phyloP scores from a whole-genome alignment of 2,888 invertebrate species.

The Caenorhabditis plicata region DNA sequence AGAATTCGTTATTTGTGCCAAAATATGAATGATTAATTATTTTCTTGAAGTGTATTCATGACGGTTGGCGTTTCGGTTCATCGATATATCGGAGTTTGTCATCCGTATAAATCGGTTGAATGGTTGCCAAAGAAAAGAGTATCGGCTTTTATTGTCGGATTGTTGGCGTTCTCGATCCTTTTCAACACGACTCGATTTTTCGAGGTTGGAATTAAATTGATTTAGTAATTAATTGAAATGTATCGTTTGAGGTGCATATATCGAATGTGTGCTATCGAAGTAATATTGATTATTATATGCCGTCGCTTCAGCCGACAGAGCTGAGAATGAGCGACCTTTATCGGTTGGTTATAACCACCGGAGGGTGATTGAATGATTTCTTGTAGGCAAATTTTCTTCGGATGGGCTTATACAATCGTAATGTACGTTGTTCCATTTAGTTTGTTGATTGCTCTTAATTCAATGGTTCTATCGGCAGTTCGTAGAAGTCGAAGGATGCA shows the following conservation, averaged over 20 bases:
- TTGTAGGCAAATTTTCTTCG: constrained; percentile 52
- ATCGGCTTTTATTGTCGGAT: constrained; percentile 40
- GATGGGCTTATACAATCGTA: constrained; percentile 56
- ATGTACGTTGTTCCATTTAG: constrained; percentile 62
- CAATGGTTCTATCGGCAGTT: constrained; percentile 61
- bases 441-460: constrained; percentile 60
- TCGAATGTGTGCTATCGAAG: constrained; percentile 56
- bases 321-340: constrained; percentile 39
- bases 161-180: constrained; percentile 48
- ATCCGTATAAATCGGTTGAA: constrained; percentile 52
- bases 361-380: neutral
- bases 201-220: constrained; percentile 32
- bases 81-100: constrained; percentile 60
- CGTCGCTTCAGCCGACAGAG: constrained; percentile 43
- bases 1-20: neutral
- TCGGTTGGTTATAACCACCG: constrained; percentile 10
- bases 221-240: neutral
- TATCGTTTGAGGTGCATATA: constrained; percentile 42
- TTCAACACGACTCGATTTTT: constrained; percentile 59
- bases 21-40: neutral
- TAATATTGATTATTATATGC: constrained; percentile 57
- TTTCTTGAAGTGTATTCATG: constrained; percentile 54
- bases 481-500: constrained; percentile 43
- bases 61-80: constrained; percentile 61
- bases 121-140: constrained; percentile 44